phyloP scores from a whole-genome alignment of 2,797 vertebrate species.

The Pipistrellus pipistrellus region DNA sequence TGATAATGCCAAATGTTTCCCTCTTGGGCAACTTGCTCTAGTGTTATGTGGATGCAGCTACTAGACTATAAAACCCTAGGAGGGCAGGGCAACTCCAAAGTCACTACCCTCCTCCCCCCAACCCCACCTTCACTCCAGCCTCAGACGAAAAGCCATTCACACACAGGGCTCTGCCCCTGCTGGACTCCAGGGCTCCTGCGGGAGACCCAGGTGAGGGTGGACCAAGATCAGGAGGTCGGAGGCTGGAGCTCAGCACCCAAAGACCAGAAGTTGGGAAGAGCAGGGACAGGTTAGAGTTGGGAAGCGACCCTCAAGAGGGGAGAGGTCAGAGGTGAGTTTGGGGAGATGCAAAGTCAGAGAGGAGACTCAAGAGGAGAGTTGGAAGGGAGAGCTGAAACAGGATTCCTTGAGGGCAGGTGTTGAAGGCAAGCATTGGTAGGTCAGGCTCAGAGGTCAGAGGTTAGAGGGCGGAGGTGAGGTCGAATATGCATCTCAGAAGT shows the following conservation, averaged over 20 bases:
- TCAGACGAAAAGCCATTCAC: neutral
- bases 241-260: neutral
- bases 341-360: neutral
- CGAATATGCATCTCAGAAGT: too few relatives aligned
- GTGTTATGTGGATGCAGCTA: neutral
- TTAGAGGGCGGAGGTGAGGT: fast-evolving
- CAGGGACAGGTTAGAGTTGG: neutral
- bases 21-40: neutral
- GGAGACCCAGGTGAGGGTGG: neutral
- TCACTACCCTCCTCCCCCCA: neutral
- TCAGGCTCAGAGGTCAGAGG: neutral
- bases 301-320: neutral
- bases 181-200: fast-evolving
- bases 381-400: neutral
- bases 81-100: neutral
- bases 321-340: neutral
- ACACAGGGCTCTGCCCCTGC: neutral
- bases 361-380: neutral
- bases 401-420: neutral
- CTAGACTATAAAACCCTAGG: neutral
- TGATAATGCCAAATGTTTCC: neutral
- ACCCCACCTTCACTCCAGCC: neutral
- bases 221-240: neutral
- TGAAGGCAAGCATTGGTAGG: neutral
- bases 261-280: neutral